Evolutionary conservation across 2,797 vertebrate genomes (phyloP), one percentile per base, ranked within the genome.

Genomic region (Sitta carolinensis): DNA sequence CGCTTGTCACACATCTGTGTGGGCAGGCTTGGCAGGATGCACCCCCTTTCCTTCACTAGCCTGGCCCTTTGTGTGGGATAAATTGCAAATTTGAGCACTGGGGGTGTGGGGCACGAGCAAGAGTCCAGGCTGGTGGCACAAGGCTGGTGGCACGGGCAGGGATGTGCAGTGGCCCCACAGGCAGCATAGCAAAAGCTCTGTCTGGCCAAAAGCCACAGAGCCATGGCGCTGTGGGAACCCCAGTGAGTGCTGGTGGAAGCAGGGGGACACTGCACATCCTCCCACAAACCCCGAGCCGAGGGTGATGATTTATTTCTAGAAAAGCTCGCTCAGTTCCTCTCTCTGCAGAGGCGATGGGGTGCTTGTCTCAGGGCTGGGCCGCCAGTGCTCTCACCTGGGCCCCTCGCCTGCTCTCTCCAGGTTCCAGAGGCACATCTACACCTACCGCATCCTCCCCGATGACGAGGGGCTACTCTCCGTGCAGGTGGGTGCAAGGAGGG

Each of bases 401-500:
- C 59, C 90, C 68, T 93, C 10, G 1, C 59, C 57, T 48, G 54
- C 89, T 95, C 87, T 94, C 63, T 70, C 51, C 97, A 99, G 99
- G 93, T 99, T 98, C 97, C 99, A 99, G 98, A 98, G 99, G 76
- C 99, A 99, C 22, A 99, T 99, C 72, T 99, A 99, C 96, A 99
- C 99, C 6, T 99, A 99, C 96, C 98, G 99, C 87, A 99, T 99
- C 95, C 98, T 99, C 58, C 99, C 99, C 5, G 98, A 99, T 34
- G 99, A 99, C 2, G 98, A 99, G 79, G 99, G 98, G 89, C 99
- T 98, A 95, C 97, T 99, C 89, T 99, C 99, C 2, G 99, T 99
- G 36, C 99, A 99, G 99, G 99, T 99, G 96, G 62, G 93, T 88
- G 55, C 45, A 9, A 55, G 2, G 3, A 10, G 36, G 47, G 40